Conservation (phyloP, 92 coral and sea anemone species). For the Epizoanthus scotinus region DNA sequence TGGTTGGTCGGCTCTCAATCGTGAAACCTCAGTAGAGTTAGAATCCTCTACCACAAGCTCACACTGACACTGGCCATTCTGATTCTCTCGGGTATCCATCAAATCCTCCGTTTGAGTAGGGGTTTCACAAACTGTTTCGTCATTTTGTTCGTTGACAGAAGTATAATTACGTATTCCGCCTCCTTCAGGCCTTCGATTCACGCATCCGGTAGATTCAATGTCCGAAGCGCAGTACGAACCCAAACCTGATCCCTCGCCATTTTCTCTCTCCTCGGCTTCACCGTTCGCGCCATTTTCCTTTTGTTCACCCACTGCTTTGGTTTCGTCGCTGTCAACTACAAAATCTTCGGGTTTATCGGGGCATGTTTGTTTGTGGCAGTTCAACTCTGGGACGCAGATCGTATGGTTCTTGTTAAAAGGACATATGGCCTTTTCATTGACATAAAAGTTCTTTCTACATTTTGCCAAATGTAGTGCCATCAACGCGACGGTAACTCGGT, state of each 20-base stretch:
- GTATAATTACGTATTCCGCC: constrained; percentile 79
- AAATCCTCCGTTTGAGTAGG: constrained; percentile 48
- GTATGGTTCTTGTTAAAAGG: constrained; percentile 84
- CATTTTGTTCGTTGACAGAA: constrained; percentile 58
- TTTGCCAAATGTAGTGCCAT: constrained; percentile 83
- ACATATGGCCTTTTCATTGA: constrained; percentile 84
- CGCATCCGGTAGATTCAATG: constrained; percentile 83
- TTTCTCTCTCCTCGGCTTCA: constrained; percentile 44
- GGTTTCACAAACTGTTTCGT: constrained; percentile 46
- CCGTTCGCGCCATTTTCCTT: constrained; percentile 49
- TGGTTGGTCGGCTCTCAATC: constrained; percentile 62
- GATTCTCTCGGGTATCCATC: constrained; percentile 39
- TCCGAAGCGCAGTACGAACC: constrained; percentile 55
- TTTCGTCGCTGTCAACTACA: constrained; percentile 36
- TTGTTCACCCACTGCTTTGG: constrained; percentile 4
- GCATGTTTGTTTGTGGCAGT: constrained; percentile 69
- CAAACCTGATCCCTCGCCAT: constrained; percentile 23
- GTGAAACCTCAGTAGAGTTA: constrained; percentile 63
- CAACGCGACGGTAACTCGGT: constrained; percentile 64
- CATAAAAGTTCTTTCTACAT: constrained; percentile 73
- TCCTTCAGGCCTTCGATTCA: constrained; percentile 77
- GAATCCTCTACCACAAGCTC: constrained; percentile 46
- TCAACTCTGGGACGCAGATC: constrained; percentile 80
- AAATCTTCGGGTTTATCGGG: constrained; percentile 54
- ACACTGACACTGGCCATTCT: too few relatives aligned